Base-by-base conservation (phyloP, 2,888 invertebrate genomes). In the Andrena haemorrhoa region DNA sequence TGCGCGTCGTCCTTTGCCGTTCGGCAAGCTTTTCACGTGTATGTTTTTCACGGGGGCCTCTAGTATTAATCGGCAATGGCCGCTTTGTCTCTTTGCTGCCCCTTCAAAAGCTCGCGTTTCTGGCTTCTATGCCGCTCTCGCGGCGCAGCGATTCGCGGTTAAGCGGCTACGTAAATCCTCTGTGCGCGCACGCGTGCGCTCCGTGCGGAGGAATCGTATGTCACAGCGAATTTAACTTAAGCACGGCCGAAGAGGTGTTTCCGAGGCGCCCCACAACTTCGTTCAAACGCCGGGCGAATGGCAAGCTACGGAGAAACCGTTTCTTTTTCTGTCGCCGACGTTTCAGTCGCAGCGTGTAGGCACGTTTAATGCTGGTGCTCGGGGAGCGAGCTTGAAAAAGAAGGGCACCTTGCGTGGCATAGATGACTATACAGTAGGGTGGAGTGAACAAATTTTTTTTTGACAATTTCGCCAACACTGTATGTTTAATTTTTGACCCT, bases 201-300 rank as follows among this genome's bases (percentile, higher is more conserved):
- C 64, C 61, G 65, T 71, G 65, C 65, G 47, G 53, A 41, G 51
- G 79, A 71, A 79, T 79, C 79, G 79, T 66, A 60, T 78, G 79
- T 71, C 79, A 79, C 79, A 79, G 78, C 78, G 79, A 78, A 79
- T 79, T 79, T 70, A 78, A 71, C 79, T 53, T 16, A 23, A 61
- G 79, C 71, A 51, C 51, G 65, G 33, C 26, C 53, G 41, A 60
- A 60, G 47, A 79, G 70, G 70, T 70, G 79, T 79, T 78, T 65
- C 12, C 53, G 78, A 47, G 70, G 78, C 70, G 69, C 29, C 69
- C 31, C 78, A 47, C 70, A 77, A 77, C 64, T 79, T 77, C 47
- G 69, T 68, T 74, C 23, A 29, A 78, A 63, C 68, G 78, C 77
- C 58, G 70, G 58, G 56, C 60, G 78, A 79, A 79, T 60, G 63